Evolutionary conservation across 2,888 invertebrate genomes (phyloP), one percentile per base, ranked within the genome.

Genomic region (Hirtodrosophila trivittata): DNA sequence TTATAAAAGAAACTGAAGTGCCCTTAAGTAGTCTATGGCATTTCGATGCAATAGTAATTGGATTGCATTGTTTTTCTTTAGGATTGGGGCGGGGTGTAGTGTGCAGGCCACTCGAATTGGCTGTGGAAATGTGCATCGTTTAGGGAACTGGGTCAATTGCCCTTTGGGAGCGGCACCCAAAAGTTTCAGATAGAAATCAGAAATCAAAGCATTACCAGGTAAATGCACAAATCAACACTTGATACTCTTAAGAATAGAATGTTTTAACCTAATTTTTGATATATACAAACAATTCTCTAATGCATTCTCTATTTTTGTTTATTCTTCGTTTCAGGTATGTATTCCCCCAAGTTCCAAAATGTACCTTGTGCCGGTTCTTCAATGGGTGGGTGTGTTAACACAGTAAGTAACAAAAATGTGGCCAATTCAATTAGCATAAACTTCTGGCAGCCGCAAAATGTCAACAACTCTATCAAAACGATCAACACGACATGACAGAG

Each of bases 381-480:
- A 12, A 25, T 47, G 46, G 37, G 18, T 51, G 81, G 59, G 69
- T 77, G 81, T 60, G 71, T 50, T 50, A 30, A 54, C 38, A 58
- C 14, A 35, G 57, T 56, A 41, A 37, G 58, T 58, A 3, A 21
- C 2, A 28, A 32, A 51, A 52, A 50, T 68, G 68, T 42, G 46
- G 56, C 13, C 52, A 14, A 28, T 45, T 66, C 57, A 63, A 80
- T 83, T 83, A 80, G 68, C 78, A 78, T 78, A 76, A 66, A 62
- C 56, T 64, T 81, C 62, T 70, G 56, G 62, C 69, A 66, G 51
- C 58, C 49, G 28, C 73, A 38, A 83, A 78, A 78, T 83, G 81
- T 83, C 77, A 78, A 80, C 84, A 83, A 59, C 81, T 78, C 75
- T 72, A 81, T 80, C 81, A 68, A 67, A 62, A 18, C 43, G 66